Percentiles rank a stretch among this genome's conserved stretches.
Evolutionary conservation across 1,140 invertebrate genomes (phyloP).

Genomic region (Nixonia krombeini): DNA sequence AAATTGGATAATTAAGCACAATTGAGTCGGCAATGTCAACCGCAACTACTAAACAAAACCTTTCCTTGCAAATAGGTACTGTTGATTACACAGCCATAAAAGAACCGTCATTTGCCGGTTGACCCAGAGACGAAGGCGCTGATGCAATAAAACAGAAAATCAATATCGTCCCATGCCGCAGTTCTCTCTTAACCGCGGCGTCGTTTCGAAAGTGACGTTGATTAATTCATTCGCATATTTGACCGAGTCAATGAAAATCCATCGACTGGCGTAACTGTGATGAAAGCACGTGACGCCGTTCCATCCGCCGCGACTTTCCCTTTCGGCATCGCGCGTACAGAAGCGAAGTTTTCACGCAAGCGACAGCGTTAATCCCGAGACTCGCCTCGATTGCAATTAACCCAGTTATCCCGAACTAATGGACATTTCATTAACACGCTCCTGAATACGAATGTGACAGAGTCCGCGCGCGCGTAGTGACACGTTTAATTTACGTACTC

Average conservation of each 20-base stretch:
- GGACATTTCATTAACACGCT: constrained; percentile 51
- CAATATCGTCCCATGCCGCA: too few species aligned
- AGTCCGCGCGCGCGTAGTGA: constrained; percentile 36
- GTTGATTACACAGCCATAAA: too few species aligned
- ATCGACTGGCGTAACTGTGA: too few species aligned
- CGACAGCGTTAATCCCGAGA: constrained; percentile 22
- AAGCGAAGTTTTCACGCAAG: constrained; percentile 46
- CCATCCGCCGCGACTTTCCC: constrained; percentile 37
- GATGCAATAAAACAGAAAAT: too few species aligned
- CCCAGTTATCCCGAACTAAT: constrained; percentile 58
- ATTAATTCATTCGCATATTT: not conserved
- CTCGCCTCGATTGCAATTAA: constrained; percentile 48
- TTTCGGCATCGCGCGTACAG: constrained; percentile 39
- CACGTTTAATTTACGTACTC: constrained; percentile 43
- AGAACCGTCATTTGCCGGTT: too few species aligned
- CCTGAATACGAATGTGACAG: constrained; percentile 35
- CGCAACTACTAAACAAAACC: too few species aligned
- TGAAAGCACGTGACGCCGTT: not conserved
- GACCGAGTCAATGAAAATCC: not conserved
- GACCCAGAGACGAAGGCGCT: too few species aligned
- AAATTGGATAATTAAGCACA: too few species aligned
- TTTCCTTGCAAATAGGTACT: too few species aligned
- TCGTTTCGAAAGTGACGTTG: too few species aligned
- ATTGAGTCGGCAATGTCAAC: too few species aligned
- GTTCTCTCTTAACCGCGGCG: too few species aligned